Evolutionary conservation across 2,888 invertebrate species (phyloP), one percentile per base, ranked within the genome.

Genomic region (Drosophila sordidula): DNA sequence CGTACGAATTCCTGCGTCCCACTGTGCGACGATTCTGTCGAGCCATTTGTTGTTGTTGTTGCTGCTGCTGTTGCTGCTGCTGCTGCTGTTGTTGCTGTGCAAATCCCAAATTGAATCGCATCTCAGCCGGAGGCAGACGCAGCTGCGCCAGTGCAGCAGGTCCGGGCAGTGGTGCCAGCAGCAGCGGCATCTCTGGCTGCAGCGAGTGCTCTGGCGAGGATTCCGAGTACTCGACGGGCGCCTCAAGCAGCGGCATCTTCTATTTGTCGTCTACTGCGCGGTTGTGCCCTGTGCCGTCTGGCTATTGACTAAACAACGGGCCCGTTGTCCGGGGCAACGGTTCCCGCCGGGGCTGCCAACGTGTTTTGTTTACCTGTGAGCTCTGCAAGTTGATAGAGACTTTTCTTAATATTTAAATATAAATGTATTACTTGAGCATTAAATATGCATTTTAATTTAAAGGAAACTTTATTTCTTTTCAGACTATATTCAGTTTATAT

Each of bases 141-240:
- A 86, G 11, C 36, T 86, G 87, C 2, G 73, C 77, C 34, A 76
- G 25, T 9, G 76, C 83, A 0, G 73, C 80, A 6, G 87, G 74
- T 5, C 75, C 77, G n/a, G 77, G 73, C 14, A 75, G 56, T 9
- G 81, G 51, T 16, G 75, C 75, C 41, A 70, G 42, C 2, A 85
- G 56, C 6, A 81, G 26, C 3, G 78, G 75, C 9, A 79, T 32
- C 22, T 90, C 88, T 11, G 88, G 90, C 47, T 91, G 90, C n/a
- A 90, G 69, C 0, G 92, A 92, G n/a, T 86, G 87, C 9, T 90
- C 91, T 22, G 91, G 90, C 9, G 92, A 92, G 41, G 90, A 83
- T 18, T 88, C 90, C 58, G 66, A 57, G 36, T 83, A 84, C 41
- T 90, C 91, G 6, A 72, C 59, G 25, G 91, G 91, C 3, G 92